Evolutionary conservation across 2,888 invertebrate species (phyloP).

Genomic region (Agrotis exclamationis): DNA sequence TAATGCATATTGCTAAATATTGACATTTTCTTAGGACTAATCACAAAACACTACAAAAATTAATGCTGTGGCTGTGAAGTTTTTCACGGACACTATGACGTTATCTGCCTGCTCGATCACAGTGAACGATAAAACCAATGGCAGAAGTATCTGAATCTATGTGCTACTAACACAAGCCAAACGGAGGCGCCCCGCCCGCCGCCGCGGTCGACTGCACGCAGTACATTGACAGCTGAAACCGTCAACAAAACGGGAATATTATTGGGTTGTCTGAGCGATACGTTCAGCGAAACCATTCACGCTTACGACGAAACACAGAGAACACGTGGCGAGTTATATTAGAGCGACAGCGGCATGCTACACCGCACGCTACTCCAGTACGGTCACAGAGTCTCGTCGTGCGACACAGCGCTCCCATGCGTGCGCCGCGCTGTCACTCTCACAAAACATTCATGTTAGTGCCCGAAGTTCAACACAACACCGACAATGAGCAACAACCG

Average conservation of each 20-base stretch:
- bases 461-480: slow-evolving; percentile 77
- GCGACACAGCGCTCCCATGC: slow-evolving; percentile 75
- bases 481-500: slow-evolving; percentile 83
- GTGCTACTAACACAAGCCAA: slow-evolving; percentile 72
- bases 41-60: slow-evolving; percentile 37
- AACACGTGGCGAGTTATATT: slow-evolving; percentile 88
- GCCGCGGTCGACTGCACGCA: slow-evolving; percentile 68
- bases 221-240: slow-evolving; percentile 84
- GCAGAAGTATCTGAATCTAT: slow-evolving; percentile 73
- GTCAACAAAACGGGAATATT: slow-evolving; percentile 82
- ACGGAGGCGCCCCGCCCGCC: slow-evolving; percentile 75
- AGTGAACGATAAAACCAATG: slow-evolving; percentile 82
- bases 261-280: slow-evolving; percentile 74
- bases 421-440: slow-evolving; percentile 72
- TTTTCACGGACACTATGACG: slow-evolving; percentile 70
- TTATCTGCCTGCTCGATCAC: slow-evolving; percentile 78
- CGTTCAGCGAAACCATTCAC: slow-evolving; percentile 80
- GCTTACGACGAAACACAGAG: slow-evolving; percentile 82
- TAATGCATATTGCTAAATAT: slow-evolving; percentile 29
- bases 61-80: slow-evolving; percentile 64
- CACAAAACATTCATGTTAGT: slow-evolving; percentile 86
- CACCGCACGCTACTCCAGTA: slow-evolving; percentile 72
- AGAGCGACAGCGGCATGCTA: slow-evolving; percentile 76
- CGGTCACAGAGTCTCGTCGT: slow-evolving; percentile 62
- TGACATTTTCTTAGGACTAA: slow-evolving; percentile 21